Percentiles rank a stretch among this genome's conserved stretches.
phyloP scores from a whole-genome alignment of 2,888 invertebrate genomes.

The Mallateleia sp. region DNA sequence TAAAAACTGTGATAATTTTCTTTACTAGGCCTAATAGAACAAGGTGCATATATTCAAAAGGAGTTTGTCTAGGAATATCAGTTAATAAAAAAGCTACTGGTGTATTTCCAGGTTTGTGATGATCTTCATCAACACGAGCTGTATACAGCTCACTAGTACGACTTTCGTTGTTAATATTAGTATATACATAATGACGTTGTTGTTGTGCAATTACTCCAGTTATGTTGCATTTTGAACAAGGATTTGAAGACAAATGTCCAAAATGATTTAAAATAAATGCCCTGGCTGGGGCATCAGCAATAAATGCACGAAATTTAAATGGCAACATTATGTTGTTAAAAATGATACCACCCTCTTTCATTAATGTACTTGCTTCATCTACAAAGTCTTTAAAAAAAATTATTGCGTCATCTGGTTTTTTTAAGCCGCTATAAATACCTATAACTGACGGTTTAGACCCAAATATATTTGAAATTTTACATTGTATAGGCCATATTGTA shows the following conservation, averaged over 20 bases:
- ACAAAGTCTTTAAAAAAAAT: slow-evolving; percentile 34
- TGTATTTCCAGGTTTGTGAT: not conserved
- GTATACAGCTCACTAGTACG: slow-evolving; percentile 5
- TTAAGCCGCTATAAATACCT: slow-evolving; percentile 24
- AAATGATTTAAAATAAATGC: slow-evolving; percentile 23
- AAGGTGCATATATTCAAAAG: too few species aligned
- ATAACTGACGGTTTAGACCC: slow-evolving; percentile 3
- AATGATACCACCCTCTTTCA: slow-evolving; percentile 15
- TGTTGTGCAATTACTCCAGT: not conserved
- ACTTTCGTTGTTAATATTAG: not conserved
- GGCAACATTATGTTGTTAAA: not conserved
- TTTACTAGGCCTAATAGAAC: slow-evolving; percentile 22
- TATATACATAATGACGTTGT: not conserved
- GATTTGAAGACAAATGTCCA: slow-evolving; percentile 13
- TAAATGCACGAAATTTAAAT: slow-evolving; percentile 20
- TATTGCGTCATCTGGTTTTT: slow-evolving; percentile 35
- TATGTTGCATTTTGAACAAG: slow-evolving; percentile 11
- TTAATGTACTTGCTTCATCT: not conserved
- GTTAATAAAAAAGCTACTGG: slow-evolving; percentile 10
- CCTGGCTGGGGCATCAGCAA: slow-evolving; percentile 35
- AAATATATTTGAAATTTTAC: slow-evolving; percentile 1
- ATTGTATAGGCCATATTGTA: slow-evolving; percentile 42
- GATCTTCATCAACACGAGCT: slow-evolving; percentile 10
- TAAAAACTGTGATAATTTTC: not conserved
- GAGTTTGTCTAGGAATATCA: not conserved